Conservation (phyloP, 2,888 invertebrate species). For the Synanthedon myopaeformis region DNA sequence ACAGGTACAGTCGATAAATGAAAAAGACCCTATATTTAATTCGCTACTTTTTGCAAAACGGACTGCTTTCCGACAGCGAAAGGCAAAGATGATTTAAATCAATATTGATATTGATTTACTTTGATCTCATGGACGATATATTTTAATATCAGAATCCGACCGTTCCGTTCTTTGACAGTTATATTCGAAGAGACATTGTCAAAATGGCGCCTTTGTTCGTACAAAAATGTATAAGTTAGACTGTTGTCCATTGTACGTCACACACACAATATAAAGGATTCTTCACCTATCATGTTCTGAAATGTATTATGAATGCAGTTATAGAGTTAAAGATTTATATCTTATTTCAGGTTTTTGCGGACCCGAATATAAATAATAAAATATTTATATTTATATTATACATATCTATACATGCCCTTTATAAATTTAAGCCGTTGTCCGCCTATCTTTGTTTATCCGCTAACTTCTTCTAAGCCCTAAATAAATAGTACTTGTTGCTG, state of each 20-base stretch:
- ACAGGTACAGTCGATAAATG: too few relatives aligned
- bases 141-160: constrained; percentile 49
- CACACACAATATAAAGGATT: constrained; percentile 48
- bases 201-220: constrained; percentile 66
- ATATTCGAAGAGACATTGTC: constrained; percentile 55
- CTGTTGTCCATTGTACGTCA: constrained; percentile 46
- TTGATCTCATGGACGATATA: constrained; percentile 48
- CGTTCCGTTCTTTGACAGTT: constrained; percentile 45
- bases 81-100: constrained; percentile 35
- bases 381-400: too few relatives aligned
- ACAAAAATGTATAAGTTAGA: constrained; percentile 66
- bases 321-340: constrained; percentile 63
- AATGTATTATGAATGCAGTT: constrained; percentile 65
- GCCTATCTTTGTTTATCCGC: too few relatives aligned
- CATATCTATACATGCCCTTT: too few relatives aligned
- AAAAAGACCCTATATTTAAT: too few relatives aligned
- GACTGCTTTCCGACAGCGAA: not conserved
- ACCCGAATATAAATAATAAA: not conserved
- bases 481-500: too few relatives aligned
- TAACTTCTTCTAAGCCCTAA: too few relatives aligned
- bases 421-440: too few relatives aligned
- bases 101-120: constrained; percentile 58
- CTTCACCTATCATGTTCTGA: constrained; percentile 61
- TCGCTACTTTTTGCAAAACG: too few relatives aligned
- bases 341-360: constrained; percentile 13